Evolutionary conservation across 2,888 invertebrate species (phyloP), one percentile per base, ranked within the genome.

Genomic region (Hedychridium roseum): DNA sequence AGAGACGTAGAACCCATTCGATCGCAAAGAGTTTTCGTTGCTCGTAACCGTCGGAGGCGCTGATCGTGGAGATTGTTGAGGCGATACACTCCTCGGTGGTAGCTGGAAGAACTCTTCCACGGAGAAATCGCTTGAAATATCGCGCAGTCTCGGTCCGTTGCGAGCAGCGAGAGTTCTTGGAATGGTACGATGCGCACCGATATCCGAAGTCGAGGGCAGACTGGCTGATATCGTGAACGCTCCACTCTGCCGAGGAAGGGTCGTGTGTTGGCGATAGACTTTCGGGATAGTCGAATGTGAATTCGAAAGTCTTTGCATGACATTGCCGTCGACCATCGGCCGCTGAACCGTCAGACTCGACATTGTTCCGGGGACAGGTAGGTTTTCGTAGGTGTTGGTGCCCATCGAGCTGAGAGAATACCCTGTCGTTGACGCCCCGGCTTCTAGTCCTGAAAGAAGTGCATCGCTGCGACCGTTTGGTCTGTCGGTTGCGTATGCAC

Each of bases 171-270:
- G 56, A 43, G 76, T 80, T 45, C 85, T 82, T 12, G 85, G 82
- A 64, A 85, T 84, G 18, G 85, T 80, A 28, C 85, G 83, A 79
- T 80, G 85, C 66, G 64, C 80, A 70, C 62, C 80, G 66, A 79
- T 75, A 44, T 62, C 70, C 59, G 74, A 71, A 59, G 68, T 78
- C 40, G 78, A n/a, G n/a, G n/a, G 71, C 61, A 81, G 57, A 47
- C 69, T 78, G 31, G 80, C 70, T 3, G 78, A 78, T 62, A 79
- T 78, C 7, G 79, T 78, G 30, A 78, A 79, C 2, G 76, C 76
- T 15, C 73, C 76, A 5, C 72, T 66, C 71, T 76, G 75, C 34
- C 71, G 65, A 47, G 79, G 78, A 57, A 79, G 49, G 60, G 79
- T 71, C 57, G 80, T 80, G 78, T 83, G 81, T 76, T 83, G 53